Base-by-base conservation (phyloP, 1,140 invertebrate species). In the Drosophila kurseongensis region DNA sequence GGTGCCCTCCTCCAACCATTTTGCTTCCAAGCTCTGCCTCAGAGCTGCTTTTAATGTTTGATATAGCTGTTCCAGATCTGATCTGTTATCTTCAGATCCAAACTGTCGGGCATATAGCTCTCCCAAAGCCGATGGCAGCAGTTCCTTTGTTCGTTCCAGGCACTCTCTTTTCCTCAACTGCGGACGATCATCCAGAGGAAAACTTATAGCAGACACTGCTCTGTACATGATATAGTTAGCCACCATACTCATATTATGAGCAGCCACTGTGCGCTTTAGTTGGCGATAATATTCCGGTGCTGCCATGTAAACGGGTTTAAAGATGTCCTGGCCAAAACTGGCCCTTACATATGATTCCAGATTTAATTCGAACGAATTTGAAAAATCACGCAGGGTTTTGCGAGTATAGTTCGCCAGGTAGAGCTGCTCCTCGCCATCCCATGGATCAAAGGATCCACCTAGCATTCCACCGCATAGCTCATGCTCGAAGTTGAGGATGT, bases 191-290 rank as follows among this genome's bases (percentile, higher is more conserved):
- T 82, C 81, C 3, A 81, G 42, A 2, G 90, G 86, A 16, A 91
- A 90, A 5, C 69, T 88, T 0, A 91, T 48, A 0, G 13, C 12
- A 6, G 80, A 63, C 2, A 91, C 16, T 0, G 90, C 88, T 5
- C 90, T 68, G 23, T 91, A 91, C 90, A 91, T 91, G 0, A 91
- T 73, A 32, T 91, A 91, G 48, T 91, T 91, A 2, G 90, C 90
- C 18, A 91, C 57, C 13, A 81, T 59, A 12, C 72, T 85, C 4
- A 44, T 61, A 32, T 91, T 90, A 16, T 75, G 73, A 2, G 76
- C 54, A 10, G 60, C 54, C 35, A 90, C 27, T 5, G 88, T 85
- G 18, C 77, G 78, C 10, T 89, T 58, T 0, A 91, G 63, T 12
- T 91, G 86, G 0, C 55, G 54, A 47, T 77, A 91, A 23, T 91